A percentile compares a stretch with the other conserved stretches of the same genome.
phyloP scores from a whole-genome alignment of 2,797 vertebrate species.

The Brachymystax lenok region DNA sequence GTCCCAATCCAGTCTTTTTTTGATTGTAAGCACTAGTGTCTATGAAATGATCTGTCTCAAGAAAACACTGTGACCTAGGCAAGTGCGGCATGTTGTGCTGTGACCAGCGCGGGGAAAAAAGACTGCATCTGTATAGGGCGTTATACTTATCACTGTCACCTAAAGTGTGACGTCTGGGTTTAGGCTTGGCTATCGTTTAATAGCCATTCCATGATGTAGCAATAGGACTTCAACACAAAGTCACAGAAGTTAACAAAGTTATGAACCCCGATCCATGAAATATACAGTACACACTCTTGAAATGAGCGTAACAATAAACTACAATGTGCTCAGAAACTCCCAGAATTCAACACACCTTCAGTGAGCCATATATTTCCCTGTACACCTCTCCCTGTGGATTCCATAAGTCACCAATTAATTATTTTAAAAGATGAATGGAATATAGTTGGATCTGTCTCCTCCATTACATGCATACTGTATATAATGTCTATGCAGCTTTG shows the following conservation, averaged over 20 bases:
- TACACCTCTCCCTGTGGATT: slow-evolving; percentile 38
- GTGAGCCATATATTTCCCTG: slow-evolving; percentile 62
- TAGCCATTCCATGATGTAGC: not conserved
- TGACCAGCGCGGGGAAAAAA: not conserved
- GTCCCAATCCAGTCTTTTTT: no score
- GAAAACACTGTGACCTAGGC: not conserved
- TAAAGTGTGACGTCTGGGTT: not conserved
- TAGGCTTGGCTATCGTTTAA: not conserved
- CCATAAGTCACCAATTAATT: slow-evolving; percentile 71
- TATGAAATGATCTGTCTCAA: not conserved
- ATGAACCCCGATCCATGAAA: not conserved
- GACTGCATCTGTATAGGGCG: not conserved
- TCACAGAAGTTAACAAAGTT: not conserved
- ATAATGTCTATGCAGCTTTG: slow-evolving; percentile 12
- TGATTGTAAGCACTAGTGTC: not conserved
- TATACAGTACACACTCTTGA: slow-evolving; percentile 25
- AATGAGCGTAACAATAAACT: slow-evolving; percentile 47
- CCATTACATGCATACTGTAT: slow-evolving; percentile 55
- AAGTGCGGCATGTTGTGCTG: not conserved
- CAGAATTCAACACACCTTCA: slow-evolving; percentile 50
- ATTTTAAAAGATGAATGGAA: slow-evolving; percentile 75
- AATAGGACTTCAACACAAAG: not conserved
- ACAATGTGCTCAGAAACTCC: slow-evolving; percentile 45
- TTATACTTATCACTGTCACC: not conserved
- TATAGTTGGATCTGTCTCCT: slow-evolving; percentile 66